Conservation (phyloP, 2,888 invertebrate species). For the Sthenelais limicola region DNA sequence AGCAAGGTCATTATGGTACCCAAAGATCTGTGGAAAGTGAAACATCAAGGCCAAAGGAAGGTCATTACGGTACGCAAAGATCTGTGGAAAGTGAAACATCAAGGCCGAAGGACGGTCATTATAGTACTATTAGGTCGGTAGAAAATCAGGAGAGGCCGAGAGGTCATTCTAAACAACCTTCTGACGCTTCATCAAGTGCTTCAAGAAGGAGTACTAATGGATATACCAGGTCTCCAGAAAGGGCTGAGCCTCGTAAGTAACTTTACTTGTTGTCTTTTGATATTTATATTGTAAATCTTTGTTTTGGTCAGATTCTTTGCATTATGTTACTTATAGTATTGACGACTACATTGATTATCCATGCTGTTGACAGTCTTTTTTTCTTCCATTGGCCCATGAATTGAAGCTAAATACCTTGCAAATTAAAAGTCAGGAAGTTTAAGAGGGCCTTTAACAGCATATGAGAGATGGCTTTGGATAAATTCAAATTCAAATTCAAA, state of each 20-base stretch:
- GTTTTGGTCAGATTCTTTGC: too few relatives aligned
- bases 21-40: background rate
- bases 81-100: conserved; percentile 5
- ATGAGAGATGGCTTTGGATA: too few relatives aligned
- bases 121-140: conserved; percentile 24
- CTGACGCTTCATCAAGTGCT: conserved; percentile 20
- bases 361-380: too few relatives aligned
- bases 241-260: conserved; percentile 29
- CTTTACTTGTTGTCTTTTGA: too few relatives aligned
- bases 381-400: too few relatives aligned
- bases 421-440: background rate
- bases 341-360: too few relatives aligned
- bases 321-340: too few relatives aligned
- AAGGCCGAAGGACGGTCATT: conserved; percentile 6
- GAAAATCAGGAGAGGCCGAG: conserved; percentile 13
- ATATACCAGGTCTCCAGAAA: conserved; percentile 21
- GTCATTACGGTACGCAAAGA: conserved; percentile 17
- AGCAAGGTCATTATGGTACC: conserved; percentile 28
- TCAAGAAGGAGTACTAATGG: conserved; percentile 11
- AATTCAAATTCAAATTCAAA: too few relatives aligned
- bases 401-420: too few relatives aligned
- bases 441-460: too few relatives aligned
- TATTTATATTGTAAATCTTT: too few relatives aligned
- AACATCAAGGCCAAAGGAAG: conserved; percentile 23
- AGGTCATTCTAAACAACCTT: conserved; percentile 29